A percentile compares a stretch with the other conserved stretches of the same genome.
phyloP scores from a whole-genome alignment of 2,888 invertebrate species.

The Sarcophaga subvicina region DNA sequence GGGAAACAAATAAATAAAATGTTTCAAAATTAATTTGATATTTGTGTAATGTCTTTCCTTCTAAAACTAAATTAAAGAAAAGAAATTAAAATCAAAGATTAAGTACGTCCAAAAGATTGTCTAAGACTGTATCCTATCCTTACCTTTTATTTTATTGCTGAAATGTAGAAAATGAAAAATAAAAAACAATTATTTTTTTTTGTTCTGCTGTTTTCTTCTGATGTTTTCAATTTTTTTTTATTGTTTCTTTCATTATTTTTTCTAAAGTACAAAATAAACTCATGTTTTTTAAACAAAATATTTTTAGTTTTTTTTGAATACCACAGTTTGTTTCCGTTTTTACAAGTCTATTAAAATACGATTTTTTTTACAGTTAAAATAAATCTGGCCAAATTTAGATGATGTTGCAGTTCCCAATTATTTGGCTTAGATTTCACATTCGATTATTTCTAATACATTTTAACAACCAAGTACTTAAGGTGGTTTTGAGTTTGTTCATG shows the following conservation, averaged over 20 bases:
- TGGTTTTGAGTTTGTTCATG: slow-evolving; percentile 14
- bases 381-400: slow-evolving; percentile 20
- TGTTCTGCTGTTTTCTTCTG: slow-evolving; percentile 53
- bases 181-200: too few relatives aligned
- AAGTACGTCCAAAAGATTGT: too few relatives aligned
- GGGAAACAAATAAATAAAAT: too few relatives aligned
- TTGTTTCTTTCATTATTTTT: slow-evolving; percentile 31
- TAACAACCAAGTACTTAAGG: slow-evolving; percentile 53
- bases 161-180: too few relatives aligned
- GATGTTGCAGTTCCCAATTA: not conserved
- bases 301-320: slow-evolving; percentile 43
- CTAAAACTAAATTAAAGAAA: too few relatives aligned
- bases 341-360: slow-evolving; percentile 43
- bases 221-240: slow-evolving; percentile 46
- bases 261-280: slow-evolving; percentile 69
- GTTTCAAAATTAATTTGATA: too few relatives aligned
- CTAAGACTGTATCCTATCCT: too few relatives aligned
- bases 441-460: slow-evolving; percentile 8
- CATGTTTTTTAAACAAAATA: slow-evolving; percentile 54
- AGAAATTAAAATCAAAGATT: too few relatives aligned
- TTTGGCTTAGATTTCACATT: not conserved
- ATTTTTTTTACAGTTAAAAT: slow-evolving; percentile 33
- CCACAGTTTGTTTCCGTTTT: slow-evolving; percentile 61
- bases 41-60: too few relatives aligned
- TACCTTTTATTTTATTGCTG: too few relatives aligned